Evolutionary conservation across 1,140 invertebrate genomes (phyloP), one percentile per base, ranked within the genome.

Genomic region (Trichomalopsis sarcophagae): DNA sequence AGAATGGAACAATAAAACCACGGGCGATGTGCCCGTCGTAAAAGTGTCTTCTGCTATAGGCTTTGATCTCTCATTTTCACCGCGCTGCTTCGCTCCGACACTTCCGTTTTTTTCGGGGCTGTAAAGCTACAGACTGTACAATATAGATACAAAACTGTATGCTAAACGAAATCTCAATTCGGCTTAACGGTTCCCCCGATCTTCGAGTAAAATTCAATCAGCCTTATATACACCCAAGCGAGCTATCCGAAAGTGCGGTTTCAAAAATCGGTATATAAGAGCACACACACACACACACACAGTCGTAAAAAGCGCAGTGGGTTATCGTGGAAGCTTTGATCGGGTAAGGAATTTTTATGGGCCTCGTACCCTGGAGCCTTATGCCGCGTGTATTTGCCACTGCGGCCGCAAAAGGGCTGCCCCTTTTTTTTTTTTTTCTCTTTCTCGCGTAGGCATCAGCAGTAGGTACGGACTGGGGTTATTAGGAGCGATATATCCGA

Each of bases 291-390:
- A 1, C 27, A 27, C 27, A 27, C 27, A 27, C 27, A 33, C 1
- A 82, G 88, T 86, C 88, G 86, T 91, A 91, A 91, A 91, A 91
- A 91, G 88, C 81, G 81, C 47, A n/a, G 9, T 84, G 84, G 78
- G 87, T 88, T 85, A 87, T 80, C 87, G 84, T 84, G 36, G 74
- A 88, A 90, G 89, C 88, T 90, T 89, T 89, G 90, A 91, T 91
- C 89, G 88, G 89, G 87, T 87, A 86, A 89, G 88, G 91, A 91
- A 91, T 91, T 91, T 91, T 91, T 91, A 91, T 89, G 88, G 68
- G 7, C 71, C 79, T 71, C 30, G 5, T 68, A 33, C 14, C 68
- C 68, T 4, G 5, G 62, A 66, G n/a, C 13, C 14, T 7, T 2
- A n/a, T 66, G 62, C 33, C 33, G 2, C 62, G 62, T 17, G 21